A percentile compares a stretch with the other conserved stretches of the same genome.
Conservation (phyloP, 2,888 invertebrate species). For the Hydraecia micacea region DNA sequence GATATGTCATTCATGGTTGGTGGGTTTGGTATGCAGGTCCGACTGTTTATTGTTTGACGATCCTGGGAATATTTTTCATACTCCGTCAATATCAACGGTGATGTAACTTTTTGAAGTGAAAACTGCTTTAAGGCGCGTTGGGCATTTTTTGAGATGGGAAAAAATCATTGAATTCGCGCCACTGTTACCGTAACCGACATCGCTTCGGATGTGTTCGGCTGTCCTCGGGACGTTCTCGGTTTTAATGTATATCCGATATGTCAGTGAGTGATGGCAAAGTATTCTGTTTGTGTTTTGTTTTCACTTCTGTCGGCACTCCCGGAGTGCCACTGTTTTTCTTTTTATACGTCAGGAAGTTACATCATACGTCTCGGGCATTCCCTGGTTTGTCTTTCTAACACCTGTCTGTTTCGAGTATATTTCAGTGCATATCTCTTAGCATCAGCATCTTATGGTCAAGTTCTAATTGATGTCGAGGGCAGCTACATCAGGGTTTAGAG, state of each 20-base stretch:
- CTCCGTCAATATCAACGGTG: not conserved
- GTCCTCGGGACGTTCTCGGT: too few relatives aligned
- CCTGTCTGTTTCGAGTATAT: not conserved
- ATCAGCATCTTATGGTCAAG: not conserved
- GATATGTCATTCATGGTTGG: constrained; percentile 39
- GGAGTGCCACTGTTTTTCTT: too few relatives aligned
- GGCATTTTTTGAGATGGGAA: too few relatives aligned
- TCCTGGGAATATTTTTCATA: constrained; percentile 10
- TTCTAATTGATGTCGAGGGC: not conserved
- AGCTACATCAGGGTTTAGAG: not conserved
- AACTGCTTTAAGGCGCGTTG: too few relatives aligned
- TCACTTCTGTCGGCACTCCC: too few relatives aligned
- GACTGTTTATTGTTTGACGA: constrained; percentile 5
- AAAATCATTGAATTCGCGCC: too few relatives aligned
- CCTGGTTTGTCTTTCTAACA: not conserved
- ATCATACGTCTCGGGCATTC: not conserved
- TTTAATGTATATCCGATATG: too few relatives aligned
- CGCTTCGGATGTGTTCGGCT: too few relatives aligned
- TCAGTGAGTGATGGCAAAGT: too few relatives aligned
- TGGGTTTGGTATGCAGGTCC: constrained; percentile 38
- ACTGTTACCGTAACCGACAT: too few relatives aligned
- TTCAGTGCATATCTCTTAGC: not conserved
- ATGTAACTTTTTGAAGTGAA: not conserved
- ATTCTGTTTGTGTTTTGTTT: too few relatives aligned
- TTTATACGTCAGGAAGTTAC: not conserved